phyloP scores from a whole-genome alignment of 2,797 vertebrate genomes.

The Phaenicophaeus curvirostris region DNA sequence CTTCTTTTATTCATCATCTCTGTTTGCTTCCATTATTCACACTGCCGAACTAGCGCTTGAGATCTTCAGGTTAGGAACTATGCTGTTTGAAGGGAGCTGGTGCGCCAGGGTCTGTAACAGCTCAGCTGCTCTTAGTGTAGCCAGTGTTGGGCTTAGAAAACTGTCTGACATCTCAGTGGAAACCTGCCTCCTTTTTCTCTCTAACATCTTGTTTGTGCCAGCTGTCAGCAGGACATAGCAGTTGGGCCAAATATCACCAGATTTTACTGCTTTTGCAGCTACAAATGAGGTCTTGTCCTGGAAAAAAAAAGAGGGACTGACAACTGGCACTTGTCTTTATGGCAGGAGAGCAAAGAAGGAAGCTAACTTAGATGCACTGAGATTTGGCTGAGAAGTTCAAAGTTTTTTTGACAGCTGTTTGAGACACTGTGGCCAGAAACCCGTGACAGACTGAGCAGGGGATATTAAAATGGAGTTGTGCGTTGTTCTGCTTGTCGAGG shows the following conservation, averaged over 20 bases:
- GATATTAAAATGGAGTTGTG: not conserved
- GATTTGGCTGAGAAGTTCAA: not conserved
- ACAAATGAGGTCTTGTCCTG: constrained; percentile 41
- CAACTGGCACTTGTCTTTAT: not conserved
- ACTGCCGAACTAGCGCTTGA: not conserved
- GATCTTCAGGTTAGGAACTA: not conserved
- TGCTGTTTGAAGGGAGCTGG: not conserved
- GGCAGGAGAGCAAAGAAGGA: not conserved
- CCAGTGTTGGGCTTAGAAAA: not conserved
- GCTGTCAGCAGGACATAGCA: constrained; percentile 23
- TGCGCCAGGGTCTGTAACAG: not conserved
- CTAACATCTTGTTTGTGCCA: constrained; percentile 26
- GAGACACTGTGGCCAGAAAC: not conserved
- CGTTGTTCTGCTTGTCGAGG: not conserved
- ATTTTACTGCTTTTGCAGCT: constrained; percentile 42
- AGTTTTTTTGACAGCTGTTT: not conserved
- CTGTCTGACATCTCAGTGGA: not conserved
- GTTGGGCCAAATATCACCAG: constrained; percentile 24
- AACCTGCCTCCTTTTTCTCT: not conserved
- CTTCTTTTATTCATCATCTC: not conserved
- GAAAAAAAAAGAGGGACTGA: constrained; percentile 1
- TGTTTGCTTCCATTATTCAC: not conserved
- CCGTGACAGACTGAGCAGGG: not conserved
- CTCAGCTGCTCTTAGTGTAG: not conserved
- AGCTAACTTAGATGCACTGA: not conserved